These are phyloP conservation scores for Notodromas monacha DNA, from an alignment of 2,888 invertebrate species.

Conservation along the genomic window DNA sequence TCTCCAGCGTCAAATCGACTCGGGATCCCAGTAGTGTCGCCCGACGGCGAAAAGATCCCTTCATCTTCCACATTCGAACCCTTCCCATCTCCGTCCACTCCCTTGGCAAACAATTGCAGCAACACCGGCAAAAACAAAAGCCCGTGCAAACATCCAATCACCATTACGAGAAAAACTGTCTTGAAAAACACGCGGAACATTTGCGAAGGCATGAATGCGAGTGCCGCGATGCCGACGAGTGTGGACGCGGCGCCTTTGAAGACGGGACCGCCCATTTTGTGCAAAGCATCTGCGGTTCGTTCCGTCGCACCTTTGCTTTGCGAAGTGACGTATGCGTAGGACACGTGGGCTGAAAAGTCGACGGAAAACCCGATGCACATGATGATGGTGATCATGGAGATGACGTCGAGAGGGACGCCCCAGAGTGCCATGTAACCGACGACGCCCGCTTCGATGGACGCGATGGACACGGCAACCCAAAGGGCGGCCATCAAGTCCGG, in stretches of 20 bases:
- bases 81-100: no score
- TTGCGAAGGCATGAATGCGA: constrained; percentile 63
- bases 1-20: no score
- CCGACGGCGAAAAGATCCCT: no score
- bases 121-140: no score
- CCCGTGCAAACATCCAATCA: no score
- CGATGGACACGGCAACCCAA: constrained; percentile 78
- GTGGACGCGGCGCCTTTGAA: constrained; percentile 70
- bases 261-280: constrained; percentile 59
- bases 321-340: constrained; percentile 74
- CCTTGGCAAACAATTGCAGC: no score
- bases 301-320: constrained; percentile 41
- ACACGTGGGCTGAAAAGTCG: constrained; percentile 78
- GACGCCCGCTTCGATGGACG: constrained; percentile 70
- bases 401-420: constrained; percentile 71
- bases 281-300: constrained; percentile 47
- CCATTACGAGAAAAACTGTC: no score
- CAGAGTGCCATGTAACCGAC: constrained; percentile 85
- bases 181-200: no score
- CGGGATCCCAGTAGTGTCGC: no score
- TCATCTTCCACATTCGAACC: no score
- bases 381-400: constrained; percentile 83
- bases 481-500: constrained; percentile 64
- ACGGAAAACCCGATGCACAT: no score
- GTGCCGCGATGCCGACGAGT: constrained; percentile 50